Evolutionary conservation across 2,113 vertebrate genomes (phyloP), one percentile per base, ranked within the genome.

Genomic region (Calidris pygmaea): DNA sequence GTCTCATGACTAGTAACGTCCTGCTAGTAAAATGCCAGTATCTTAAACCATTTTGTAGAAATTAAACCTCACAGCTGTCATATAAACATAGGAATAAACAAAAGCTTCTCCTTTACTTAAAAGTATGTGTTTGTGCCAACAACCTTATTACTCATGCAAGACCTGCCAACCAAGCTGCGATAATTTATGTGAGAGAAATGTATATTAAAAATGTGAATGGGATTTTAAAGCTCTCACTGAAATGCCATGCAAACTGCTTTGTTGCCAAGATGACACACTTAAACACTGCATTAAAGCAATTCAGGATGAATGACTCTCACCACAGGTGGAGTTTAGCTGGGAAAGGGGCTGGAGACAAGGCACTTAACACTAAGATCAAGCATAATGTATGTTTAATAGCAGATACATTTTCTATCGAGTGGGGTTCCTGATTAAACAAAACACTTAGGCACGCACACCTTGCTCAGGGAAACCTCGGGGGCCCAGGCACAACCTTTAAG

Each of bases 161-260:
- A 72, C 84, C 90, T 93, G 80, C 76, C 96, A 94, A 77, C 56
- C 77, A 91, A 92, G 84, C 86, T 93, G 86, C 21, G 66, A 89
- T 94, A 92, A 95, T 93, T 92, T 93, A 92, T 93, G 77, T 87
- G 81, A 92, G 90, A 92, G 87, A 96, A 91, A 85, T 48, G 66
- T 82, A 62, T 90, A 94, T 94, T 89, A 92, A 96, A 96, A 95
- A 95, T 96, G 62, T 95, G 95, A 96, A 97, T 97, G 90, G 58
- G 86, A 73, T 87, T 89, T 95, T 89, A 92, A 95, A 66, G n/a
- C 56, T 96, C 71, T 93, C 45, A 8, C 70, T 85, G 86, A 82
- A 92, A 95, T 68, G 62, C 41, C 41, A 50, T 16, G 60, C 80
- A 85, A 62, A 68, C 77, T 79, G 83, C 88, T 71, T 63, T 85